Base-by-base conservation (phyloP, 2,113 vertebrate genomes). In the Rattus norvegicus region DNA sequence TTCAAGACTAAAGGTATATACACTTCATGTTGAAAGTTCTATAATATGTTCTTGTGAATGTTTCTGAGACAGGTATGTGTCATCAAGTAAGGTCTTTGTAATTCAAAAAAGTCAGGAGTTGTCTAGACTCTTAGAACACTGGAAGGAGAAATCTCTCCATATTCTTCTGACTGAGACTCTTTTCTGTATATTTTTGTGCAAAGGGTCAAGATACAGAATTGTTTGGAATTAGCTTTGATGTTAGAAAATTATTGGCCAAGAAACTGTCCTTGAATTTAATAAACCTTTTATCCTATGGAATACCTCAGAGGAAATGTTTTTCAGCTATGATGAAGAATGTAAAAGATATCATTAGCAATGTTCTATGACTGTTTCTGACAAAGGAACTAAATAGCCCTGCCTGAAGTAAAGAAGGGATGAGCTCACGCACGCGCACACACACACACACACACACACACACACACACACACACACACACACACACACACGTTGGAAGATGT, bases 381-480 rank as follows among this genome's bases (percentile, higher is more conserved):
- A n/a, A 39, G 2, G 2, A 61, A 59, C 24, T 5, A 61, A 39
- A 12, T 61, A 12, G 6, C 7, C 22, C 1, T 65, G 14, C 61
- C 8, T 30, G 7, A 84, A 16, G 7, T 39, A 36, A 59, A 83
- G 33, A 33, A 56, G 19, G 10, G 33, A 54, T 79, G 9, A 80
- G 0, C 4, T 2, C 9, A 3, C 43, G 43, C 43, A 3, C 43
- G 43, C 8, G 4, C 72, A 10, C 72, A 8, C 8, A 7, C 3
- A 10, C 19, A 22, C n/a, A 22, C 36, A n/a, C 70, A 72, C 36
- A 39, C 70, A 72, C 36, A 72, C 36, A 72, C n/a, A 39, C 70
- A 72, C 6, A 72, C 36, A 72, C 36, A 72, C 36, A 72, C 70
- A 72, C 24, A 67, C 26, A 67, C 65, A 67, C 22, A 63, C 61